phyloP scores from a whole-genome alignment of 2,113 vertebrate species.

The Dicerorhinus sumatrensis region DNA sequence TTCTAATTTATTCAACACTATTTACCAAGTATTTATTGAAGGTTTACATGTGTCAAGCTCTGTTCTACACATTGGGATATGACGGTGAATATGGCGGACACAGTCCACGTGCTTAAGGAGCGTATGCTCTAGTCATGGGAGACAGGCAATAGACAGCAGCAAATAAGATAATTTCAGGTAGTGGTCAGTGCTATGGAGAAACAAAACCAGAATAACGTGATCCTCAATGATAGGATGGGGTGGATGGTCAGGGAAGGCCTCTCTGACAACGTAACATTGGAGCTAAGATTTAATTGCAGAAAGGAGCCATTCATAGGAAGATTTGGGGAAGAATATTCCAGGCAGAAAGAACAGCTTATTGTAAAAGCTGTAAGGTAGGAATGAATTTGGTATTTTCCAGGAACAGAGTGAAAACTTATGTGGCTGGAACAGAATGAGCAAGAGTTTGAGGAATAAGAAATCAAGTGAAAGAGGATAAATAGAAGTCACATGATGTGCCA shows the following conservation, averaged over 20 bases:
- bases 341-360: not conserved
- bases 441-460: not conserved
- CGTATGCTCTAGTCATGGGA: not conserved
- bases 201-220: not conserved
- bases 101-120: not conserved
- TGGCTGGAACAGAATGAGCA: not conserved
- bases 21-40: not conserved
- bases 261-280: not conserved
- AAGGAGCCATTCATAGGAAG: not conserved
- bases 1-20: not conserved
- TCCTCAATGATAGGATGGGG: not conserved
- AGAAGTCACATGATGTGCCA: not conserved
- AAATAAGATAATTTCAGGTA: not conserved
- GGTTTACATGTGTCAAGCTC: not conserved
- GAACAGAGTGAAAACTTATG: not conserved
- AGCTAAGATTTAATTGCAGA: not conserved
- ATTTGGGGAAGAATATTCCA: not conserved
- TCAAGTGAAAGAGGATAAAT: not conserved
- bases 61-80: not conserved
- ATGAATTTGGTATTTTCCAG: not conserved
- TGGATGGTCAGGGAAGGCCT: not conserved
- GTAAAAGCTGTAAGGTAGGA: not conserved
- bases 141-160: not conserved
- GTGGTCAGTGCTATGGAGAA: not conserved
- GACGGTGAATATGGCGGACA: not conserved